These are phyloP conservation scores for Conus ventricosus DNA, from an alignment of 1,140 invertebrate genomes.

Conservation along the genomic window DNA sequence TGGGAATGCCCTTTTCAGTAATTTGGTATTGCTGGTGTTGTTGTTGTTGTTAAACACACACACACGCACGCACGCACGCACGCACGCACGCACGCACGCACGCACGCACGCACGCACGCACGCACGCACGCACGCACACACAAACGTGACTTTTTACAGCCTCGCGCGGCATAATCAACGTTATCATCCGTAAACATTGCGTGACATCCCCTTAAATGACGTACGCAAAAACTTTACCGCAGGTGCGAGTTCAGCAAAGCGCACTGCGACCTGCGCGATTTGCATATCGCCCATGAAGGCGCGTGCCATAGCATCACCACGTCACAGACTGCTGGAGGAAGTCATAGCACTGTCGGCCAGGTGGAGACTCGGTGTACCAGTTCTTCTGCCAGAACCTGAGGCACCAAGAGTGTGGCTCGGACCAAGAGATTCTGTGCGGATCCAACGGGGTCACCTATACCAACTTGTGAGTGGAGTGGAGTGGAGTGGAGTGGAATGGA, in stretches of 20 bases:
- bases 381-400: slow-evolving; percentile 31
- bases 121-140: neutral
- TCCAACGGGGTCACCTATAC: slow-evolving; percentile 18
- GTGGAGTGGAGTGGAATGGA: no score
- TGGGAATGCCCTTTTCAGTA: no score
- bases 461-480: slow-evolving; percentile 27
- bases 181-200: no score
- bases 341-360: neutral
- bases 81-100: neutral
- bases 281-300: slow-evolving; percentile 17
- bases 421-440: slow-evolving; percentile 18
- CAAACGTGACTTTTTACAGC: no score
- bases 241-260: slow-evolving; percentile 35
- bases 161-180: no score
- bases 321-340: neutral
- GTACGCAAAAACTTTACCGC: neutral
- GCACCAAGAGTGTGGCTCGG: neutral
- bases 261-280: slow-evolving; percentile 24
- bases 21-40: no score
- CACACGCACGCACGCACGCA: neutral
- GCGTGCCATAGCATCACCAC: neutral
- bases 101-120: neutral
- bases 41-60: no score
- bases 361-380: neutral
- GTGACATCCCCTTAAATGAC: neutral